Evolutionary conservation across 2,888 invertebrate species (phyloP).

Genomic region (Xanthorhoe spadicearia): DNA sequence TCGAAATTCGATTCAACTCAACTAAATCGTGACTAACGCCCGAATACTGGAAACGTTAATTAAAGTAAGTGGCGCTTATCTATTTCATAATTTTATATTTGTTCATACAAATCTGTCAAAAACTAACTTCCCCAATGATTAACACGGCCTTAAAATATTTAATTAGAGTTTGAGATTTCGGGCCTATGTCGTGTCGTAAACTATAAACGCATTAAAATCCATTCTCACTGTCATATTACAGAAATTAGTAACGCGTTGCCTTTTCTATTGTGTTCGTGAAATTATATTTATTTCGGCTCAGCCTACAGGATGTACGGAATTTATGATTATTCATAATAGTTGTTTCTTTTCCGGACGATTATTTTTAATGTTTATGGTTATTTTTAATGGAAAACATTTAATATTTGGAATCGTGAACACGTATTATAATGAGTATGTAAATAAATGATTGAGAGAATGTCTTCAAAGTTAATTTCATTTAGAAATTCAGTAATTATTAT

Average conservation of each 20-base stretch:
- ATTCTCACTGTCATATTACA: constrained; percentile 51
- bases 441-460: not conserved
- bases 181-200: constrained; percentile 45
- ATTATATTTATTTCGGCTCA: constrained; percentile 55
- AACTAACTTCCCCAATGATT: too few species aligned
- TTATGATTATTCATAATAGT: constrained; percentile 9
- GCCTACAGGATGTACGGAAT: constrained; percentile 4
- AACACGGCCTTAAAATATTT: too few species aligned
- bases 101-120: too few species aligned
- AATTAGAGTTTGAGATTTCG: too few species aligned
- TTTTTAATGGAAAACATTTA: constrained; percentile 3
- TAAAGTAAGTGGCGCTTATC: too few species aligned
- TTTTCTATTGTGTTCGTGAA: constrained; percentile 57
- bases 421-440: not conserved
- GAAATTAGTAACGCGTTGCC: constrained; percentile 61
- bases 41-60: not conserved
- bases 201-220: constrained; percentile 37
- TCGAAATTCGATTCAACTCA: too few species aligned
- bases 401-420: not conserved
- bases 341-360: not conserved
- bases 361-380: constrained; percentile 8
- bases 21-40: too few species aligned
- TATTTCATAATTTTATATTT: too few species aligned
- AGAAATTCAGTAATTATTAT: not conserved
- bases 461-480: not conserved